Base-by-base conservation (phyloP, 2,797 vertebrate genomes). In the Eidolon dupreanum region DNA sequence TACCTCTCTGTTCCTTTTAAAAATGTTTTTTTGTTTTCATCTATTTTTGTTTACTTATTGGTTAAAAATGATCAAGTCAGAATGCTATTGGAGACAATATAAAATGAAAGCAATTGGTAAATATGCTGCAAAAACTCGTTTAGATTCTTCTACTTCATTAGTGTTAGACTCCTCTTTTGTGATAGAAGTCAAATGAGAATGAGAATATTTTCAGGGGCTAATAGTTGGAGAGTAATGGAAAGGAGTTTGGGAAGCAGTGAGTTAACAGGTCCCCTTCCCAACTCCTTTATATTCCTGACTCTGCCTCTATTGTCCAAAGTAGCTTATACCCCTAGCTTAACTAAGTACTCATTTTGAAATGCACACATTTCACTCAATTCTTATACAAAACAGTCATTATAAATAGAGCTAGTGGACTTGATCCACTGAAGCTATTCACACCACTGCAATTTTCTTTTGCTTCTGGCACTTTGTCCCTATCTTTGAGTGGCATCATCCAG, bases 31-130 rank as follows among this genome's bases (percentile, higher is more conserved):
- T 57, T 75, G 31, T 89, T 82, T 75, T 63, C 15, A 51, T 57
- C 77, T 81, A 77, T 61, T 94, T 90, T 94, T 90, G 51, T 88
- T 93, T 53, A 57, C 51, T 90, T 81, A 70, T 61, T 91, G 46
- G 12, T 75, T 95, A 57, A 96, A 78, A 85, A 51, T 19, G 46
- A 53, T 89, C 57, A 90, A 26, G 8, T 85, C 46, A 73, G 61
- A 96, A 87, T 95, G 17, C 84, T 46, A 46, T 73, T 73, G 26
- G 73, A 78, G 88, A 88, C 11, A 12, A 71, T 73, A 75, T 66
- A 88, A 96, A 93, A 93, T 86, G 87, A 85, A 88, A 70, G 22
- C 24, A 65, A 59, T 79, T 94, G 59, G 82, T 36, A 10, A 65
- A 81, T 79, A 90, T n/a, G 2, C 51, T 33, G 12, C 36, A 61